Evolutionary conservation across 1,140 invertebrate genomes (phyloP), one percentile per base, ranked within the genome.

Genomic region (Camponotus floridanus): DNA sequence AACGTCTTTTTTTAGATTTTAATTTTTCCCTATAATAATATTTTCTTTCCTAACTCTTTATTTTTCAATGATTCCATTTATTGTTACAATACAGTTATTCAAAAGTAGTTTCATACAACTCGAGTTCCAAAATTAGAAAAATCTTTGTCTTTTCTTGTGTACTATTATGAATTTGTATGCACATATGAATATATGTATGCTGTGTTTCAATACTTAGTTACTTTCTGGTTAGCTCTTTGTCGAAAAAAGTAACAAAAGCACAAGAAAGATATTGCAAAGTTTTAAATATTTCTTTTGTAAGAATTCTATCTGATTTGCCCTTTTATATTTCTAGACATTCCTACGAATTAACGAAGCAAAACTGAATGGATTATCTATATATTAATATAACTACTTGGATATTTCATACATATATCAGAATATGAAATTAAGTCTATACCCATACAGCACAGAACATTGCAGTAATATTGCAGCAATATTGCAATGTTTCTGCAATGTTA

Each of bases 71-170:
- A 76, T 64, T 42, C 18, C 26, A 11, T 26, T 39, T 39, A 26
- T 26, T 26, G 26, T 74, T 74, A 26, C 15, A 76, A 64, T 76
- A 39, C 36, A 39, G 3, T 39, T 62, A 76, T 1, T 45, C 13
- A 62, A 62, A 18, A 0, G 0, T 39, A 39, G 0, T 2, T 62
- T 31, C 42, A 0, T 0, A 62, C 13, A 39, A 4, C 36, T 3
- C n/a, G 42, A 59, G 18, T 59, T 18, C 2, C 9, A 33, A 15
- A 26, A 39, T 26, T 21, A 18, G 18, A 62, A 61, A 2, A 62
- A n/a, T 21, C n/a, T 33, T 76, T 62, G 31, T 45, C 2, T 26
- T 42, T 21, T 76, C 13, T 59, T 3, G 1, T 26, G 26, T 26
- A 26, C 0, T 26, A 26, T 26, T 26, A 26, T 26, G 26, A 26